These are phyloP conservation scores for Hipparchia sbordonii DNA, from an alignment of 2,888 invertebrate genomes.

Conservation along the genomic window DNA sequence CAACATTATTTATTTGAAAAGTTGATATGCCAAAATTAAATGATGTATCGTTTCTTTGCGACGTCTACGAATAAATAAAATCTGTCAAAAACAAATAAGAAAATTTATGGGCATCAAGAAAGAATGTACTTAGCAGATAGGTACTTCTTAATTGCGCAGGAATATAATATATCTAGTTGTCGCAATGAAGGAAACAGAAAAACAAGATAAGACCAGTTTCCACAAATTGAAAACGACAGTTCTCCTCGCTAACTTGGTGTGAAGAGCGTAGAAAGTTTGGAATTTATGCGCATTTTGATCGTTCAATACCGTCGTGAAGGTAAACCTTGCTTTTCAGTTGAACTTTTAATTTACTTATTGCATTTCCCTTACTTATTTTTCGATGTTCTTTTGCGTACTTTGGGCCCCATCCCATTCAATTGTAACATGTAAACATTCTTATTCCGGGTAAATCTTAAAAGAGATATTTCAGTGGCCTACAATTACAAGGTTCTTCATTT, in stretches of 20 bases:
- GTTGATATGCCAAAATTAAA: slow-evolving; percentile 9
- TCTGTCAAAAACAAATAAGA: too few relatives aligned
- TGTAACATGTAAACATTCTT: not conserved
- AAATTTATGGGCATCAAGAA: too few relatives aligned
- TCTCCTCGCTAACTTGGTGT: slow-evolving; percentile 51
- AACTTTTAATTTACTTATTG: slow-evolving; percentile 38
- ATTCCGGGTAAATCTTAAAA: not conserved
- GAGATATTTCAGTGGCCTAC: not conserved
- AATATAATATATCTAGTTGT: not conserved
- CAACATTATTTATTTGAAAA: slow-evolving; percentile 8
- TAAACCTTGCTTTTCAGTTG: slow-evolving; percentile 26
- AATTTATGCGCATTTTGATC: slow-evolving; percentile 47
- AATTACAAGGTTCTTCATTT: not conserved
- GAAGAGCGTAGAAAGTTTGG: slow-evolving; percentile 49
- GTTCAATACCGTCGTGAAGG: slow-evolving; percentile 32
- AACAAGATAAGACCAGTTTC: slow-evolving; percentile 44
- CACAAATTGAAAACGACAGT: slow-evolving; percentile 73
- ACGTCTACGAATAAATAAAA: not conserved
- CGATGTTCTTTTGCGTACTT: slow-evolving; percentile 16
- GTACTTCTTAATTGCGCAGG: not conserved
- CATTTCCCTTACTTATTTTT: slow-evolving; percentile 21
- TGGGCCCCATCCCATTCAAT: too few relatives aligned
- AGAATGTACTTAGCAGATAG: too few relatives aligned
- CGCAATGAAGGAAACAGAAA: slow-evolving; percentile 2
- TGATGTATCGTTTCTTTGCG: slow-evolving; percentile 10